Conservation (phyloP, 2,888 invertebrate species). For the Calliphora vomitoria region DNA sequence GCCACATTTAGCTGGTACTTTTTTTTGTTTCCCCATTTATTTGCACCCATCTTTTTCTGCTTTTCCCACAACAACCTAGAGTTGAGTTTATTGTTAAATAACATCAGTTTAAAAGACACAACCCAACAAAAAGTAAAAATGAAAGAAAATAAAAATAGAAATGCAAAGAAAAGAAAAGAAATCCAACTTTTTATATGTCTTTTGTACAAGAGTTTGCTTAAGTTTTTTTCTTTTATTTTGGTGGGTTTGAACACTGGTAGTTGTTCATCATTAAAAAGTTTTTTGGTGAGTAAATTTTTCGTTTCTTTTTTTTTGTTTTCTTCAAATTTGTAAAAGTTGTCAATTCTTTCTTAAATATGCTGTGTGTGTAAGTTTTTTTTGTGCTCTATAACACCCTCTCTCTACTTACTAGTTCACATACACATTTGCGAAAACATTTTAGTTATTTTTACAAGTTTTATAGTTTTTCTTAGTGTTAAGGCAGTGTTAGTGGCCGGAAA, state of each 20-base stretch:
- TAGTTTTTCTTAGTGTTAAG: constrained; percentile 41
- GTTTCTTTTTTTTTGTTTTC: constrained; percentile 36
- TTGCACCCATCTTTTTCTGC: background rate
- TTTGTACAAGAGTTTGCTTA: constrained; percentile 68
- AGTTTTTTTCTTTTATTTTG: constrained; percentile 43
- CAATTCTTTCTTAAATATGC: constrained; percentile 49
- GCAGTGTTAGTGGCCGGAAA: constrained; percentile 44
- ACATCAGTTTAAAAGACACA: constrained; percentile 66
- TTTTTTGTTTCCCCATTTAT: constrained; percentile 18
- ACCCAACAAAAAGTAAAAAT: constrained; percentile 22
- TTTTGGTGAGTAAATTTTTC: constrained; percentile 72
- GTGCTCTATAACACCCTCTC: background rate
- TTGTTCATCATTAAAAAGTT: constrained; percentile 75
- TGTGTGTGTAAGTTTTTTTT: constrained; percentile 45
- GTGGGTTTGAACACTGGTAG: constrained; percentile 59
- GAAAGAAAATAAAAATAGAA: too few species aligned
- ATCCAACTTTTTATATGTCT: constrained; percentile 71
- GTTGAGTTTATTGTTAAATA: constrained; percentile 71
- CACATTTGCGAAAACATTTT: background rate
- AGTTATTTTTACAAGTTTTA: constrained; percentile 57
- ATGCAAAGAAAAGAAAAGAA: constrained; percentile 27
- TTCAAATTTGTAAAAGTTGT: constrained; percentile 52
- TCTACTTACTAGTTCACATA: background rate
- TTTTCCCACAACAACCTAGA: constrained; percentile 23
- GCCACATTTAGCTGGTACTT: constrained; percentile 69